These are phyloP conservation scores for Gerosis bhagava DNA, from an alignment of 2,888 invertebrate species.

Conservation along the genomic window DNA sequence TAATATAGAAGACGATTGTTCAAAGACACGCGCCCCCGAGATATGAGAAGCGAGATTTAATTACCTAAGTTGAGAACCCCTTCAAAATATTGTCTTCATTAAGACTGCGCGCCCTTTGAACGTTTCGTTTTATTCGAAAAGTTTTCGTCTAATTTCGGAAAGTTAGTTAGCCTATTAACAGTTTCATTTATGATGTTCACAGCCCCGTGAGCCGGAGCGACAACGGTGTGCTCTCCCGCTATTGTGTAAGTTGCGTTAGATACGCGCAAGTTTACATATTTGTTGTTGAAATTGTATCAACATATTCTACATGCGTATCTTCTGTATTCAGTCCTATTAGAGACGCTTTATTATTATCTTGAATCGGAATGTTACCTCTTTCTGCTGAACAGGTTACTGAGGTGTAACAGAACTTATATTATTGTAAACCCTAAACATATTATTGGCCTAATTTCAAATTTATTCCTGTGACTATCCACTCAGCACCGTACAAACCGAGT, in stretches of 20 bases:
- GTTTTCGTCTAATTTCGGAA: slow-evolving; percentile 67
- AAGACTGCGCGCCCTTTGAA: slow-evolving; percentile 63
- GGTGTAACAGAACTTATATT: too few relatives aligned
- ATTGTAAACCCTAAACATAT: too few relatives aligned
- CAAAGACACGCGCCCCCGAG: slow-evolving; percentile 42
- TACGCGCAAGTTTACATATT: slow-evolving; percentile 5
- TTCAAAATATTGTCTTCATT: slow-evolving; percentile 76
- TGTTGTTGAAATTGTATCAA: neutral
- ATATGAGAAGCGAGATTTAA: slow-evolving; percentile 66
- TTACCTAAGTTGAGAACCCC: slow-evolving; percentile 60
- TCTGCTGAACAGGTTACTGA: too few relatives aligned
- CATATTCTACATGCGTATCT: too few relatives aligned
- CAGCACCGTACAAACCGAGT: too few relatives aligned
- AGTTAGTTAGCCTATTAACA: slow-evolving; percentile 68
- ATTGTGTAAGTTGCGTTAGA: slow-evolving; percentile 8
- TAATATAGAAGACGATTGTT: slow-evolving; percentile 55
- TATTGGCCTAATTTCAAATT: too few relatives aligned
- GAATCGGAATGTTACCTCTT: too few relatives aligned
- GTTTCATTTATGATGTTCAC: slow-evolving; percentile 50
- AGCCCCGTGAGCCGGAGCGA: slow-evolving; percentile 40
- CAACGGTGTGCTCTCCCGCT: slow-evolving; percentile 25
- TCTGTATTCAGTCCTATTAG: too few relatives aligned
- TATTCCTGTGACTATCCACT: too few relatives aligned
- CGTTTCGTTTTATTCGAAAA: slow-evolving; percentile 76
- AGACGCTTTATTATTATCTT: too few relatives aligned